Percentiles rank a stretch among this genome's conserved stretches.
phyloP scores from a whole-genome alignment of 2,797 vertebrate genomes.

The Tolypeutes matacus region DNA sequence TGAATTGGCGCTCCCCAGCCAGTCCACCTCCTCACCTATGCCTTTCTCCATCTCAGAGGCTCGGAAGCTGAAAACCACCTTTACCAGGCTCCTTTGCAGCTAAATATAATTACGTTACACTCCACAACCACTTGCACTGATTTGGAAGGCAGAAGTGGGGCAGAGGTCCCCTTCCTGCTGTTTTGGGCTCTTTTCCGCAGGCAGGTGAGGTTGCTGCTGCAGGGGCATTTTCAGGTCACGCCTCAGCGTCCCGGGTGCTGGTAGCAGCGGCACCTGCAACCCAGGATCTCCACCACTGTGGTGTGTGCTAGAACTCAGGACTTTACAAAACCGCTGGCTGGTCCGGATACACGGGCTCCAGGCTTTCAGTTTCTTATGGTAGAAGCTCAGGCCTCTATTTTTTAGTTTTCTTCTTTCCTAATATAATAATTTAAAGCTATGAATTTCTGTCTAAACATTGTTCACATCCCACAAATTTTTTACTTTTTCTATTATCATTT shows the following conservation, averaged over 20 bases:
- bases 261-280: not conserved
- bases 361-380: not conserved
- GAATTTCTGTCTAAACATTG: not conserved
- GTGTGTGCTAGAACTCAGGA: not conserved
- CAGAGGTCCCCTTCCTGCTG: no score
- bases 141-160: not conserved
- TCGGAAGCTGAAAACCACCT: not conserved
- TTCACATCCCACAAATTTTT: not conserved
- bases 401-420: not conserved
- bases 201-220: not conserved
- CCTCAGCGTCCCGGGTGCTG: accelerated
- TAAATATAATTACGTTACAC: not conserved
- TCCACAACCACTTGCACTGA: accelerated
- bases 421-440: not conserved
- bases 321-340: not conserved
- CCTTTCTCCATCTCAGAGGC: not conserved
- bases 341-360: not conserved
- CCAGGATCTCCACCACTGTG: not conserved
- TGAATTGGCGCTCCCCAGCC: no score
- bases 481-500: not conserved
- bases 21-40: not conserved
- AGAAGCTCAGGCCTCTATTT: not conserved
- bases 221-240: accelerated
- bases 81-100: not conserved
- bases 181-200: not conserved